Evolutionary conservation across 2,797 vertebrate genomes (phyloP), one percentile per base, ranked within the genome.

Genomic region (Jordanella pulchra): DNA sequence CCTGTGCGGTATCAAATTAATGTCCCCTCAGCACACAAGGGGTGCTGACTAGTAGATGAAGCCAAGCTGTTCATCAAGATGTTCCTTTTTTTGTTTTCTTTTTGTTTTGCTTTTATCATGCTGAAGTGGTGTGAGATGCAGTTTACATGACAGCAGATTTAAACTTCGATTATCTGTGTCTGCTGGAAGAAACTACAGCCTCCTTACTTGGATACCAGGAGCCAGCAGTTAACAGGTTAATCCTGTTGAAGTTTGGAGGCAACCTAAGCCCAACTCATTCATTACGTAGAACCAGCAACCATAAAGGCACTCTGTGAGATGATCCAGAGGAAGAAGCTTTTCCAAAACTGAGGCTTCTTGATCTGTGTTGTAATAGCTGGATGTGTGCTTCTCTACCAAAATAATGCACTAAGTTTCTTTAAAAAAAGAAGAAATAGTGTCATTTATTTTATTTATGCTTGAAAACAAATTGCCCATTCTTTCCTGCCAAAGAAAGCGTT

Each of bases 11-110:
- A 28, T 30, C 18, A 65, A 27, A 44, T 77, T 76, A 55, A 44
- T 67, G 27, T 63, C 69, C 67, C n/a, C 9, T 50, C 47, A 17
- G 65, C 69, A 67, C 61, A 35, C 50, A 61, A 63, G 30, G 45
- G 69, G 48, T 55, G 58, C 50, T 71, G 35, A 21, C 48, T 2
- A 47, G 67, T 63, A 42, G 27, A 68, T 18, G 69, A 81, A 45
- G 69, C 70, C 66, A 35, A 71, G 28, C 13, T 39, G 54, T 60
- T 79, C 60, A 79, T 81, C 65, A 72, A 55, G 53, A 70, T 72
- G 48, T 61, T 21, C 32, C 27, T 25, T 53, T n/a, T 1, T 21
- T 5, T 66, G 55, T 71, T 10, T n/a, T 35, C 35, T 60, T 60
- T 35, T 35, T 35, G 3, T 35, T 39, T 39, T 39, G 9, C 35